Percentiles rank a stretch among this genome's conserved stretches.
Evolutionary conservation across 2,888 invertebrate species (phyloP).

Genomic region (Drosophila crucigera): DNA sequence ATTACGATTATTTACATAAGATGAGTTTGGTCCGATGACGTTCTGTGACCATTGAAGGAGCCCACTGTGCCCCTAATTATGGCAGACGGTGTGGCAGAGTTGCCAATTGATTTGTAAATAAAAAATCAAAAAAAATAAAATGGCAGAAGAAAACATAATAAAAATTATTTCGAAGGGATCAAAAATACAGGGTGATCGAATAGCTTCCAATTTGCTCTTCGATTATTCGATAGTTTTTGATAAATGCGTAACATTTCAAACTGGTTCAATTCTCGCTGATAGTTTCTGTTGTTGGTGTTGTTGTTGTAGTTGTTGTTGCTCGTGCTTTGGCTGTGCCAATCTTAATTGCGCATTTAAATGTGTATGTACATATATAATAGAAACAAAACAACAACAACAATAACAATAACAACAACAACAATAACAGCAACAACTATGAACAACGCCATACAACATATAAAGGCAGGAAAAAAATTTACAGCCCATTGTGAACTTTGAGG

Average conservation of each 20-base stretch:
- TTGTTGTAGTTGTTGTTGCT: constrained; percentile 32
- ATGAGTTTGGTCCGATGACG: constrained; percentile 57
- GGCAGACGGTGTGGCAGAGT: constrained; percentile 67
- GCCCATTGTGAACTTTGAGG: constrained; percentile 70
- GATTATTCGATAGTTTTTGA: constrained; percentile 21
- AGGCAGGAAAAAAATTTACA: constrained; percentile 51
- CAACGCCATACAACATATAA: constrained; percentile 34
- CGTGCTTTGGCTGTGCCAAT: constrained; percentile 67
- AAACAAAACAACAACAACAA: constrained; percentile 23
- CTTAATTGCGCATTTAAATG: constrained; percentile 81
- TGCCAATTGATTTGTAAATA: constrained; percentile 51
- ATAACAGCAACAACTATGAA: constrained; percentile 25
- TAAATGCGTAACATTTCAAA: constrained; percentile 75
- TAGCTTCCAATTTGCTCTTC: constrained; percentile 4
- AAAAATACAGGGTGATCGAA: constrained; percentile 27
- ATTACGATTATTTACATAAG: constrained; percentile 62
- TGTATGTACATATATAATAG: constrained; percentile 58
- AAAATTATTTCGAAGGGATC: constrained; percentile 3
- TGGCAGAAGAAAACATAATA: not conserved
- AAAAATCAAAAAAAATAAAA: not conserved
- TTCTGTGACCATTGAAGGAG: constrained; percentile 23
- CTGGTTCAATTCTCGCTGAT: constrained; percentile 75
- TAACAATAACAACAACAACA: not conserved
- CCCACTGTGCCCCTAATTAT: constrained; percentile 53
- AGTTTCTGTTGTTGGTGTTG: constrained; percentile 43